These are phyloP conservation scores for Acestrorhynchus altus DNA, from an alignment of 2,797 vertebrate species.

Conservation along the genomic window DNA sequence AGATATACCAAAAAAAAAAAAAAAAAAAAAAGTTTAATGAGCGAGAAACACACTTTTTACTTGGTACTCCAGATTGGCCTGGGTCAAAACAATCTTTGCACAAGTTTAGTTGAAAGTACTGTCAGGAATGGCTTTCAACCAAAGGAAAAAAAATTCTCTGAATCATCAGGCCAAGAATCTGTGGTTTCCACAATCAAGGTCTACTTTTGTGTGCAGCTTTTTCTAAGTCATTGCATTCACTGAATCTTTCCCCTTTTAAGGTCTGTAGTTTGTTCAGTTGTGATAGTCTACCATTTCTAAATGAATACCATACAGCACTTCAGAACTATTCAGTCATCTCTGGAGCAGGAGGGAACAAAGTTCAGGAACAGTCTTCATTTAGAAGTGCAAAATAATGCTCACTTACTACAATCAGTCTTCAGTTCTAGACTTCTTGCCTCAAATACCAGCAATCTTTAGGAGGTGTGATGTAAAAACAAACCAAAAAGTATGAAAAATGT, in stretches of 20 bases:
- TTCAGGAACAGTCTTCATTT: background rate
- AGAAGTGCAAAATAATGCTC: background rate
- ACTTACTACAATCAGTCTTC: background rate
- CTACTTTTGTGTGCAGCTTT: background rate
- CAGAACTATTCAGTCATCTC: background rate
- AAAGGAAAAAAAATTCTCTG: background rate
- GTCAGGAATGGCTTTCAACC: background rate
- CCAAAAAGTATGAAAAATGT: background rate
- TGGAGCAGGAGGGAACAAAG: background rate
- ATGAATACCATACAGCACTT: background rate
- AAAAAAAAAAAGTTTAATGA: background rate
- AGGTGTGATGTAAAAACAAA: background rate
- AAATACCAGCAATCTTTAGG: background rate
- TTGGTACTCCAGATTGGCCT: background rate
- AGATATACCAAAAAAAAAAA: no score
- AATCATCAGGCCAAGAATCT: no score
- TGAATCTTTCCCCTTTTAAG: background rate
- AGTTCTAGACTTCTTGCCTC: background rate
- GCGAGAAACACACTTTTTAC: background rate
- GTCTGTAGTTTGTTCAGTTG: background rate
- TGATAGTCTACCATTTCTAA: background rate
- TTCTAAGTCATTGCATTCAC: background rate
- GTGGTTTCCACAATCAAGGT: background rate
- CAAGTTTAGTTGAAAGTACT: background rate
- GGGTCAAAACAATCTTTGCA: background rate